Evolutionary conservation across 2,888 invertebrate genomes (phyloP), one percentile per base, ranked within the genome.

Genomic region (Trissolcus brochymenae): DNA sequence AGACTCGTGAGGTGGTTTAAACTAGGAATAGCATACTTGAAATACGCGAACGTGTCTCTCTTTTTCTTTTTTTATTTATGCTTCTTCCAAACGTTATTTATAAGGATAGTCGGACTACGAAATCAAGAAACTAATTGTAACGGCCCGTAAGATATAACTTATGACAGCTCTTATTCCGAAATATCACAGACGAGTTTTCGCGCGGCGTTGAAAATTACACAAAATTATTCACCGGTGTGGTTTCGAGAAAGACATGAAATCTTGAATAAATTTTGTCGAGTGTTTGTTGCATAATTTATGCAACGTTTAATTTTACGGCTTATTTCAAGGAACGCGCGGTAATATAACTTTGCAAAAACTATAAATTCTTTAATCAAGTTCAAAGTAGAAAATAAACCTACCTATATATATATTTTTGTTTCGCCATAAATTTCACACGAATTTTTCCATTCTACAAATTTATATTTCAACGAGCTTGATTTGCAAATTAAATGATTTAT

Each of bases 11-110:
- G 75, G 72, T 75, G 71, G 75, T 75, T 75, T 60, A 62, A 72
- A 75, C 75, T 75, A 71, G 75, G 60, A 78, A 78, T 75, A 75
- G 75, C 78, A 67, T 67, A 64, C 66, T 75, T 78, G 71, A 64
- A 53, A 78, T 75, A 68, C 71, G 76, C 16, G 57, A 61, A 61
- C 56, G 43, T 50, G 13, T 57, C 60, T 70, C 61, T 76, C 54
- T 68, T 51, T 65, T 6, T 16, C 54, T 29, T 56, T 76, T 76
- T 70, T 70, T 76, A 65, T 75, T 75, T 68, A 68, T 67, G 59
- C 56, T 64, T n/a, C 67, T 62, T 41, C 62, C 21, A 51, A 16
- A 40, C 59, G 75, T 68, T 75, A 75, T 75, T 75, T 75, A 75
- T 75, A 75, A 59, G 59, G n/a, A 53, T 35, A 41, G 64, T 19